These are phyloP conservation scores for Microtus pennsylvanicus DNA, from an alignment of 2,113 vertebrate genomes.

Conservation along the genomic window DNA sequence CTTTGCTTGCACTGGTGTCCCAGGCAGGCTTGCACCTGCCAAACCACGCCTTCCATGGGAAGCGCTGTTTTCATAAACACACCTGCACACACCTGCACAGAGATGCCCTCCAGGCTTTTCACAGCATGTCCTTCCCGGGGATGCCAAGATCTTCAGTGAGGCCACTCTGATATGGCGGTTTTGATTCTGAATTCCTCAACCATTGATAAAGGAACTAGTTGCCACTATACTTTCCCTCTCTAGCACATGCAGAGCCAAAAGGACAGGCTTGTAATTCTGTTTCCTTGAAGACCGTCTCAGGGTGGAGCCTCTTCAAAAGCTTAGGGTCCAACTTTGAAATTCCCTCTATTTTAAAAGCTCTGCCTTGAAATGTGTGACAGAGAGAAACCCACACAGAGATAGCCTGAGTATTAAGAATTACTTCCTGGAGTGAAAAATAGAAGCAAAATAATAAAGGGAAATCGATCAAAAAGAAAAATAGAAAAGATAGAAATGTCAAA, in stretches of 20 bases:
- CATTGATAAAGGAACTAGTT: neutral
- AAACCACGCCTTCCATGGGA: neutral
- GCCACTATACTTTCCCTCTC: slow-evolving; percentile 56
- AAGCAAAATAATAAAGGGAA: slow-evolving; percentile 54
- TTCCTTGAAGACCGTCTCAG: slow-evolving; percentile 62
- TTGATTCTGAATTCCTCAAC: slow-evolving; percentile 69
- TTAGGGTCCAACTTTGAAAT: slow-evolving; percentile 69
- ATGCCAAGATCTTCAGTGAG: slow-evolving; percentile 62
- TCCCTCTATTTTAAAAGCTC: slow-evolving; percentile 71
- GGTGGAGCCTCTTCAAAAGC: slow-evolving; percentile 75
- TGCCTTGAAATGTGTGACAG: slow-evolving; percentile 61
- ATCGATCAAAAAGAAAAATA: slow-evolving; percentile 24
- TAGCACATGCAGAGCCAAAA: slow-evolving; percentile 52
- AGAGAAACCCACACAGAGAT: neutral
- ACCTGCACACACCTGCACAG: no score
- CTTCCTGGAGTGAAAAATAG: slow-evolving; percentile 65
- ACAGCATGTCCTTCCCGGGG: neutral
- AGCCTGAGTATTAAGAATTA: slow-evolving; percentile 57
- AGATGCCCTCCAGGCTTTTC: neutral
- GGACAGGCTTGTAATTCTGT: slow-evolving; percentile 29
- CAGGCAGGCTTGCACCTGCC: slow-evolving; percentile 62
- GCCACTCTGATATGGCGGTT: neutral
- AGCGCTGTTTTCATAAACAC: slow-evolving; percentile 13
- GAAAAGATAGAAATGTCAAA: slow-evolving; percentile 11
- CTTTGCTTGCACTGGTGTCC: slow-evolving; percentile 55